Evolutionary conservation across 1,140 invertebrate species (phyloP), one percentile per base, ranked within the genome.

Genomic region (Apis laboriosa): DNA sequence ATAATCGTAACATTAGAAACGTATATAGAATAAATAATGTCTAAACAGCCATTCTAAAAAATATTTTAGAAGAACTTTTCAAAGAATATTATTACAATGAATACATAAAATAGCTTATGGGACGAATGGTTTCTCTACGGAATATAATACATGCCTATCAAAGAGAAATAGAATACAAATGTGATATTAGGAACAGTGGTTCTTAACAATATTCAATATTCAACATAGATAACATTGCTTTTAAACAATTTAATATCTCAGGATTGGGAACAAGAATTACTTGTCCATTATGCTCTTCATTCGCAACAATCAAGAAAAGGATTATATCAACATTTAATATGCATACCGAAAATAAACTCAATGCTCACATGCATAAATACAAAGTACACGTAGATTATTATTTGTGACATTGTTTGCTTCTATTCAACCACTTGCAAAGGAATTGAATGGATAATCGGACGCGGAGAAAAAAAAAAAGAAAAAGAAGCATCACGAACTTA

Each of bases 341-440:
- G 74, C 43, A 53, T 53, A 67, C 9, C 12, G 21, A 64, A 64
- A 64, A 28, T 73, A 53, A 70, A 61, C n/a, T 74, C 74, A 74
- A 80, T 80, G 74, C 55, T 9, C 0, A 24, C 51, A 24, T 66
- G 24, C 60, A 28, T 58, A 51, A 58, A n/a, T 28, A 63, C 34
- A 43, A 43, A 43, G 34, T 43, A 43, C 49, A 24, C 55, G 49
- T 53, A 19, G 1, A 55, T 78, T 34, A 53, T 80, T 80, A 80
- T 80, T 68, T 24, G 21, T 28, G 58, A 66, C 60, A 34, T 80
- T 81, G 56, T 68, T 73, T 77, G 15, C 63, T 17, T 11, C 9
- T 2, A 34, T 9, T 8, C 13, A 9, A 3, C 15, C 72, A 28
- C 24, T 34, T 15, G 63, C 28, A 17, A 34, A 64, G 2, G 17